These are phyloP conservation scores for Nymphicus hollandicus DNA, from an alignment of 2,113 vertebrate genomes.

Conservation along the genomic window DNA sequence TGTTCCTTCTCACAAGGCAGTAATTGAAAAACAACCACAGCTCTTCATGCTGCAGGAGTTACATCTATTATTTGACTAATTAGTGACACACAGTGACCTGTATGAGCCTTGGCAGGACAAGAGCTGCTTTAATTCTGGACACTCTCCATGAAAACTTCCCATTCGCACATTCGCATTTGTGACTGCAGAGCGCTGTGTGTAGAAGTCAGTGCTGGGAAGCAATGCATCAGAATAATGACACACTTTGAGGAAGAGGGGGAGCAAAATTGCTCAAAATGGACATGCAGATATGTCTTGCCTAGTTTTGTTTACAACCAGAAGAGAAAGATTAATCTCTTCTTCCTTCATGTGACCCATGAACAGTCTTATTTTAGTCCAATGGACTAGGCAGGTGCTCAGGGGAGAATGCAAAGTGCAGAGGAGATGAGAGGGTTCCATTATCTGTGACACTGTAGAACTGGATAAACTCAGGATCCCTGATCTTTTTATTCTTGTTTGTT, in stretches of 20 bases:
- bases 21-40: background rate
- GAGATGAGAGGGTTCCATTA: background rate
- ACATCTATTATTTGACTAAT: slow-evolving; percentile 6
- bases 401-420: background rate
- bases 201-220: background rate
- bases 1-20: background rate
- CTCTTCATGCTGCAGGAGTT: background rate
- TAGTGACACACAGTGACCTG: background rate
- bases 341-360: background rate
- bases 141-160: background rate
- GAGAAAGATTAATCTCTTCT: background rate
- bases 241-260: background rate
- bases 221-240: background rate
- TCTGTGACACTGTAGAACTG: background rate
- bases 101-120: background rate
- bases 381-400: background rate
- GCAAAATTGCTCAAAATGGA: background rate
- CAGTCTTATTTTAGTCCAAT: background rate
- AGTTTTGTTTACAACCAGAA: background rate
- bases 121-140: background rate
- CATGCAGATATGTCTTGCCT: background rate
- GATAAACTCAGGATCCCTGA: background rate
- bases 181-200: background rate
- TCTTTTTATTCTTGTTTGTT: background rate
- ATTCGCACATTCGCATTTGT: background rate